Base-by-base conservation (phyloP, 2,797 vertebrate genomes). In the Cynopterus sphinx region DNA sequence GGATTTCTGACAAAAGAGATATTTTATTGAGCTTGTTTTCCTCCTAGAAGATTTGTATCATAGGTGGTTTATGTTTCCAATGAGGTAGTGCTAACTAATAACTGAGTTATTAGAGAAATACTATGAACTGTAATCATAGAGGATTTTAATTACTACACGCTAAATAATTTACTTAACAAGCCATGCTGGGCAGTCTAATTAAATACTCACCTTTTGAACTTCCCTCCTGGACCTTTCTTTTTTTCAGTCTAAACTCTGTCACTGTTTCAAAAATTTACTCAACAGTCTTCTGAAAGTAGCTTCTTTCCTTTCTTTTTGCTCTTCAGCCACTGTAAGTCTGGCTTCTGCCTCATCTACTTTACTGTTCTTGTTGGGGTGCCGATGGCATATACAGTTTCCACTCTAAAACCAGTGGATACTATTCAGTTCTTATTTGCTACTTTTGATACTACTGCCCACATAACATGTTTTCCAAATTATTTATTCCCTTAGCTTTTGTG, bases 151-250 rank as follows among this genome's bases (percentile, higher is more conserved):
- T 55, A 43, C 46, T 49, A 28, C 43, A 68, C 24, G 49, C 17
- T 51, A 53, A 61, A 26, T 41, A 81, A 92, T 79, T 91, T 73
- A 63, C 36, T 65, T 82, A 83, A 89, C 21, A 83, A 73, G 19
- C 36, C 73, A 28, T 33, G 28, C 22, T 17, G 41, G 70, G 36
- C 9, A 96, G 55, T 67, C 31, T 70, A 92, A 94, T 90, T 95
- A 87, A 94, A 51, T 36, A 43, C 6, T 21, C 12, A 86, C 65
- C 33, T 79, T 94, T 89, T 91, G 65, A 94, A 91, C 75, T 91
- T 77, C 36, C 16, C 55, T 85, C 51, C 70, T 41, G 3, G 22
- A 59, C 0, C 19, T 65, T 43, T 63, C 65, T 61, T 61, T 12
- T 26, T 67, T 78, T 85, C 57, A 10, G 31, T 51, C 43, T 81